A percentile compares a stretch with the other conserved stretches of the same genome.
Evolutionary conservation across 2,113 vertebrate species (phyloP).

Genomic region (Montifringilla adamsi): DNA sequence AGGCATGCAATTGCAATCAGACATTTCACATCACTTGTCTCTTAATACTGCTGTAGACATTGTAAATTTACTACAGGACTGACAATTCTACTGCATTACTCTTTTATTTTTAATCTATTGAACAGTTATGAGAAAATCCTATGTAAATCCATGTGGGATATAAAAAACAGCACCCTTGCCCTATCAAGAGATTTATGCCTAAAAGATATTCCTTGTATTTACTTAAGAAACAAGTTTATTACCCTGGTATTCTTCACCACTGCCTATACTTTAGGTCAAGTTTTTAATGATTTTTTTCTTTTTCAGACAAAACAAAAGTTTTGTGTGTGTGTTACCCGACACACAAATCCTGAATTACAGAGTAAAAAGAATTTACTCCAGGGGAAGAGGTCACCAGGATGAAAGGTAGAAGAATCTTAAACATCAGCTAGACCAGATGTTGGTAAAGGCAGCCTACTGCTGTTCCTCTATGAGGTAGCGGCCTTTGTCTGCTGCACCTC

Average conservation of each 20-base stretch:
- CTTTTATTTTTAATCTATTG: not conserved
- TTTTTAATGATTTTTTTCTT: not conserved
- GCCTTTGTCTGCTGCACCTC: not conserved
- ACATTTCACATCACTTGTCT: not conserved
- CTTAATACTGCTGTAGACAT: not conserved
- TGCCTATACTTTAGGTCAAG: not conserved
- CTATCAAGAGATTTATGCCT: not conserved
- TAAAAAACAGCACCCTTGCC: not conserved
- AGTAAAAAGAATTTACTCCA: not conserved
- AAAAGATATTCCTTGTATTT: not conserved
- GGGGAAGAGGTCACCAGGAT: constrained; percentile 16
- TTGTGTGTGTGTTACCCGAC: not conserved
- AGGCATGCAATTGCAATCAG: not conserved
- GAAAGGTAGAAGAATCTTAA: constrained; percentile 28
- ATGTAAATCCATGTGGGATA: not conserved
- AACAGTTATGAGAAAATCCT: not conserved
- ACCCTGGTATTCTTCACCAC: not conserved
- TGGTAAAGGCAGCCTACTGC: constrained; percentile 18
- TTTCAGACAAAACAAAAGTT: not conserved
- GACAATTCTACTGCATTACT: not conserved
- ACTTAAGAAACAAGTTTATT: not conserved
- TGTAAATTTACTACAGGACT: not conserved
- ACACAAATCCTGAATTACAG: not conserved
- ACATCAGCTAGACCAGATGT: constrained; percentile 33
- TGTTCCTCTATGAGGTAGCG: not conserved